These are phyloP conservation scores for Ellobius talpinus DNA, from an alignment of 2,113 vertebrate genomes.

Conservation along the genomic window DNA sequence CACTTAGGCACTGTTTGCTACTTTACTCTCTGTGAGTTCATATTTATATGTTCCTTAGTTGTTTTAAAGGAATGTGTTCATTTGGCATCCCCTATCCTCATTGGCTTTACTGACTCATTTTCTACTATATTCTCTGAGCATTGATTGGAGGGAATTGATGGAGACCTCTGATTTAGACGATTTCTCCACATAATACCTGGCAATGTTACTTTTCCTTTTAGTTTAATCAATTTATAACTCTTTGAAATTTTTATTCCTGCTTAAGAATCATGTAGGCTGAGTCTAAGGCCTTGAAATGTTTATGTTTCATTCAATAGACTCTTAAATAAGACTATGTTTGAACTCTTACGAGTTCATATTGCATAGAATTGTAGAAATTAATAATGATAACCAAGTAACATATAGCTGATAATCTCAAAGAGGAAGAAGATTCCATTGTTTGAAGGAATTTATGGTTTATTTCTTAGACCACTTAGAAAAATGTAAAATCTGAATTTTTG, in stretches of 20 bases:
- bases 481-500: neutral
- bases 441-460: neutral
- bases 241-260: neutral
- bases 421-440: neutral
- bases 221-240: neutral
- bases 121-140: neutral
- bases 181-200: no score
- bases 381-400: neutral
- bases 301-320: neutral
- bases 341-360: neutral
- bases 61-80: neutral
- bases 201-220: no score
- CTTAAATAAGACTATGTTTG: neutral
- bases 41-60: neutral
- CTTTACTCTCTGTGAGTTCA: neutral
- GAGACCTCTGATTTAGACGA: neutral
- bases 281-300: neutral
- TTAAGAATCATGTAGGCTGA: neutral
- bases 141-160: neutral
- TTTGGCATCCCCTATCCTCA: neutral
- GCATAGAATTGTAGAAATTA: neutral
- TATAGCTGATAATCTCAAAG: neutral
- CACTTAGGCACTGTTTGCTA: neutral
- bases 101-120: neutral
- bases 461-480: neutral